phyloP scores from a whole-genome alignment of 2,797 vertebrate genomes.

The Arnoldichthys spilopterus region DNA sequence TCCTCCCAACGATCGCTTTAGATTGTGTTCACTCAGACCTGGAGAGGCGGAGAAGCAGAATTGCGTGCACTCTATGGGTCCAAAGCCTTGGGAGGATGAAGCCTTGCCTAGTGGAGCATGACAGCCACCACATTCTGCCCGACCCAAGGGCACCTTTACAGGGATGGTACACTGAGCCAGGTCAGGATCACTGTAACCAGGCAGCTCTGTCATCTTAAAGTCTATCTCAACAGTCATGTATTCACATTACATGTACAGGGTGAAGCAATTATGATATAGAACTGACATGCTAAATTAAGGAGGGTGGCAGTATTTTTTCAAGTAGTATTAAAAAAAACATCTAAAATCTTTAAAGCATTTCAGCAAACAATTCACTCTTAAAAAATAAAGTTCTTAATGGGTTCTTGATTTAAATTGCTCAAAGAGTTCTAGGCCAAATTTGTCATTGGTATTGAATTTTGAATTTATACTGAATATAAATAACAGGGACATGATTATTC shows the following conservation, averaged over 20 bases:
- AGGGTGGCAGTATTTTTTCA: not conserved
- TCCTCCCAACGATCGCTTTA: not conserved
- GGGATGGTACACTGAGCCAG: slow-evolving; percentile 35
- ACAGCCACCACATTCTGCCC: slow-evolving; percentile 33
- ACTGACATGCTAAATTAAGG: not conserved
- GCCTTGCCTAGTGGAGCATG: slow-evolving; percentile 43
- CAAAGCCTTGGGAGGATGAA: slow-evolving; percentile 34
- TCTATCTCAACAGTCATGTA: slow-evolving; percentile 25
- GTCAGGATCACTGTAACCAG: slow-evolving; percentile 48
- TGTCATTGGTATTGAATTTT: too few species aligned
- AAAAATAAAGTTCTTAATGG: too few species aligned
- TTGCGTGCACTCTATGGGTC: slow-evolving; percentile 26
- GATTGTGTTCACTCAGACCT: slow-evolving; percentile 1
- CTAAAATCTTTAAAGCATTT: not conserved
- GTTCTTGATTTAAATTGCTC: not conserved
- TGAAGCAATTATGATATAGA: not conserved
- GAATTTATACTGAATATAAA: too few species aligned
- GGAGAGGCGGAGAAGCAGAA: slow-evolving; percentile 6
- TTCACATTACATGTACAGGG: slow-evolving; percentile 25
- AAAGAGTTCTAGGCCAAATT: too few species aligned
- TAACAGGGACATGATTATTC: too few species aligned
- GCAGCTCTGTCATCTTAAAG: slow-evolving; percentile 8
- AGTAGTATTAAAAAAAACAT: not conserved
- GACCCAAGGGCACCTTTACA: slow-evolving; percentile 45
- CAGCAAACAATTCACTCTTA: not conserved